Evolutionary conservation across 2,113 vertebrate genomes (phyloP).

Genomic region (Poecile atricapillus): DNA sequence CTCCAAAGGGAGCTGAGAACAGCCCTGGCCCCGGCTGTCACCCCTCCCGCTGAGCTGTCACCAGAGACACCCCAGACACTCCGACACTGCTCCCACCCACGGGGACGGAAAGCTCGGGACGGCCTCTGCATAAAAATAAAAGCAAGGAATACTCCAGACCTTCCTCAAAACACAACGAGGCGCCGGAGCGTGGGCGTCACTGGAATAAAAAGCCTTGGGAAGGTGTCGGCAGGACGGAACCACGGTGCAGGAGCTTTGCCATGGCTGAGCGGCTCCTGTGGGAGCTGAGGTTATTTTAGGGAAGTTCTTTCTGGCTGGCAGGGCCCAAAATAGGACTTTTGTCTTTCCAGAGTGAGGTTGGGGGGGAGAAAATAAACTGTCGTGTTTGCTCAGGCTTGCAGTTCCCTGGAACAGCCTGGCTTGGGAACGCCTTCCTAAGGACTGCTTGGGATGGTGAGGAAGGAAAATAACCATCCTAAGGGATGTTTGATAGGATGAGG

Average conservation of each 20-base stretch:
- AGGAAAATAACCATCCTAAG: background rate
- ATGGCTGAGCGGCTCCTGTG: background rate
- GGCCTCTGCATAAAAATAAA: background rate
- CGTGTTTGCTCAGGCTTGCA: accelerated
- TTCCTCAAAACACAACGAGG: background rate
- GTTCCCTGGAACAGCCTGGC: background rate
- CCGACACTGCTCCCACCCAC: background rate
- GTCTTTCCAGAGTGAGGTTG: background rate
- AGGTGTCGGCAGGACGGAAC: background rate
- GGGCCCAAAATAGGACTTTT: background rate
- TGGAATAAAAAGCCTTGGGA: background rate
- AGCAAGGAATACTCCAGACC: background rate
- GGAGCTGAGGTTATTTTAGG: background rate
- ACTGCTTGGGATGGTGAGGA: background rate
- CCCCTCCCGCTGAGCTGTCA: background rate
- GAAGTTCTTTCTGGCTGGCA: background rate
- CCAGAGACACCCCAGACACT: background rate
- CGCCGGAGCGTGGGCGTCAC: accelerated
- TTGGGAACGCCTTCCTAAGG: background rate
- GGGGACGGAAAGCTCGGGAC: background rate
- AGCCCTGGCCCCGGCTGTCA: background rate
- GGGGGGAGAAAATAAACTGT: background rate
- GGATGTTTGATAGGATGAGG: background rate
- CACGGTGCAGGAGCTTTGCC: accelerated
- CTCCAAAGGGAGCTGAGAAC: background rate